phyloP scores from a whole-genome alignment of 2,113 vertebrate species.

The Otolemur garnettii region DNA sequence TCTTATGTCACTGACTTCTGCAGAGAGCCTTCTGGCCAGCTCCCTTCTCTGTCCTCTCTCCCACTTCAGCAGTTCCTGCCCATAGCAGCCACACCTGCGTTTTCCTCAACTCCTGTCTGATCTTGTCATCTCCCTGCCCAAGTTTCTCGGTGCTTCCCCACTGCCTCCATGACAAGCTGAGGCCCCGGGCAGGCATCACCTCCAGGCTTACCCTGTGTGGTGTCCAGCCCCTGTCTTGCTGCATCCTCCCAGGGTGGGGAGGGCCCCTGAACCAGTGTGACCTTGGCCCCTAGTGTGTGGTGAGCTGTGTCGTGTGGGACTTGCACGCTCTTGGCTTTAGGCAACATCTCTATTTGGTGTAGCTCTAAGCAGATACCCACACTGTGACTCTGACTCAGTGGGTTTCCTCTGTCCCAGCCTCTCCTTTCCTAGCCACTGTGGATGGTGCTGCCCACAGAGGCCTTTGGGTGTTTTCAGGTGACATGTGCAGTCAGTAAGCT shows the following conservation, averaged over 20 bases:
- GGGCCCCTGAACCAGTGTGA: neutral
- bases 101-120: neutral
- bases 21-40: neutral
- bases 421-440: fast-evolving
- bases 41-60: neutral
- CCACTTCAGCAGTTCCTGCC: neutral
- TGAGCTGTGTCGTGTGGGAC: fast-evolving
- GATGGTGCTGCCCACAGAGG: neutral
- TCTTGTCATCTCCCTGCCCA: neutral
- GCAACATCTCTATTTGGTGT: neutral
- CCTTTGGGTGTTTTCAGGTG: neutral
- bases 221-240: fast-evolving
- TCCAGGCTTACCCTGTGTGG: neutral
- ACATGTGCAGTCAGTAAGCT: neutral
- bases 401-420: neutral
- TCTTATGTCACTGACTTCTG: neutral
- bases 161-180: neutral
- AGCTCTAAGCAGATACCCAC: neutral
- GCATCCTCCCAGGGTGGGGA: fast-evolving
- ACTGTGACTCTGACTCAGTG: neutral
- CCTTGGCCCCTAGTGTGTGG: neutral
- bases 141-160: neutral
- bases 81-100: neutral
- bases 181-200: neutral
- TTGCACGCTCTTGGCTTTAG: neutral